Percentiles rank a stretch among this genome's conserved stretches.
Evolutionary conservation across 37 sponge, comb jelly and placozoan species (phyloP).

Genomic region (Diacarnus erythraeanus): DNA sequence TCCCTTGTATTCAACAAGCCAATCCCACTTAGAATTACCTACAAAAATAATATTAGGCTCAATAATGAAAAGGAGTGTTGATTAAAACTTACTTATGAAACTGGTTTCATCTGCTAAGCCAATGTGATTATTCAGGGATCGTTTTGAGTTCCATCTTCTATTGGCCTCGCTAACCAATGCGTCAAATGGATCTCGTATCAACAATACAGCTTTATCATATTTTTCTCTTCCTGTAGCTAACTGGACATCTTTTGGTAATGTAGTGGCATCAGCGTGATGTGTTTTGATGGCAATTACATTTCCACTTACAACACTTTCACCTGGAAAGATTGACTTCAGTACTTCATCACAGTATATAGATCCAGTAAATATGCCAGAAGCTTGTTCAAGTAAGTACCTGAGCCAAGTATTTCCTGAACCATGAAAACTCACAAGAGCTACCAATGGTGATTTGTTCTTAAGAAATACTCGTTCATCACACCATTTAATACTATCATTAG

Average conservation of each 20-base stretch:
- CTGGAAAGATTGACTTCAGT: constrained; percentile 52
- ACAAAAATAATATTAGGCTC: background rate
- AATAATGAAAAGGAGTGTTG: no score
- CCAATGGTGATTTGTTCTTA: constrained; percentile 22
- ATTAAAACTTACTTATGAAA: constrained; percentile 37
- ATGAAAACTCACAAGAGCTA: constrained; percentile 76
- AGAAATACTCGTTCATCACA: constrained; percentile 46
- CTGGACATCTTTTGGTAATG: constrained; percentile 30
- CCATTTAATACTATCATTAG: background rate
- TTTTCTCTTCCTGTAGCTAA: constrained; percentile 3
- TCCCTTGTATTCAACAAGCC: constrained; percentile 51
- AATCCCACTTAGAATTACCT: constrained; percentile 64
- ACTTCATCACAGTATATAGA: constrained; percentile 74
- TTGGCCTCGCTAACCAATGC: constrained; percentile 73
- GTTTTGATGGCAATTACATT: constrained; percentile 75
- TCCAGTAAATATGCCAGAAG: constrained; percentile 71
- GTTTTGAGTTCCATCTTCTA: constrained; percentile 48
- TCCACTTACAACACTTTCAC: constrained; percentile 52
- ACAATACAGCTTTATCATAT: constrained; percentile 62
- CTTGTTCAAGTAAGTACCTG: constrained; percentile 71
- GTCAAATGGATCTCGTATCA: constrained; percentile 63
- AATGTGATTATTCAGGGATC: constrained; percentile 28
- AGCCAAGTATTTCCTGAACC: constrained; percentile 88
- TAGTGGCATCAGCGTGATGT: constrained; percentile 35
- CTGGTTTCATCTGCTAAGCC: constrained; percentile 49